Evolutionary conservation across 2,797 vertebrate genomes (phyloP).

Genomic region (Labeo calbasu): DNA sequence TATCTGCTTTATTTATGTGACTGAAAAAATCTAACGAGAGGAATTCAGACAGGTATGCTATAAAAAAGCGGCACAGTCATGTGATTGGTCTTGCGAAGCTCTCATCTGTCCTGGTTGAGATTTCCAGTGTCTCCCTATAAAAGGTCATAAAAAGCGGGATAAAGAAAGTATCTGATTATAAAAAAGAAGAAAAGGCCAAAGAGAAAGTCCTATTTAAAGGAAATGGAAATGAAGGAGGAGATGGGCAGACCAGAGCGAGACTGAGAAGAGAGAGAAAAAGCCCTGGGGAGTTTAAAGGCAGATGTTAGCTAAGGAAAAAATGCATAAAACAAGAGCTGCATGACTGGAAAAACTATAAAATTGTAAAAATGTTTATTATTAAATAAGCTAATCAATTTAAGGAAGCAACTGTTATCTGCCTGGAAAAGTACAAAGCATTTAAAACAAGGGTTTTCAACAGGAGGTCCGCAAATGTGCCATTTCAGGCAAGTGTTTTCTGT

Average conservation of each 20-base stretch:
- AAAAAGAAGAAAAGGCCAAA: slow-evolving; percentile 24
- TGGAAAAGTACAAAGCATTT: neutral
- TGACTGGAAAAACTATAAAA: neutral
- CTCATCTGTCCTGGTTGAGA: slow-evolving; percentile 13
- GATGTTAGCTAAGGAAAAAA: neutral
- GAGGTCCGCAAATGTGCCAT: neutral
- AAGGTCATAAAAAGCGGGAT: neutral
- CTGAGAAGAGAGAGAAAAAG: slow-evolving; percentile 4
- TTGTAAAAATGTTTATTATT: neutral
- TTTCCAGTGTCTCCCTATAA: neutral
- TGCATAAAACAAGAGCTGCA: neutral
- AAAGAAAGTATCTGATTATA: slow-evolving; percentile 34
- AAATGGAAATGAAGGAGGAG: slow-evolving; percentile 26
- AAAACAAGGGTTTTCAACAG: neutral
- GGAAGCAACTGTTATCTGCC: neutral
- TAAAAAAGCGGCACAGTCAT: neutral
- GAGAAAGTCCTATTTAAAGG: slow-evolving; percentile 38
- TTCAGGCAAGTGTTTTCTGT: neutral
- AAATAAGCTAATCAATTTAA: neutral
- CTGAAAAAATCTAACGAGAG: neutral
- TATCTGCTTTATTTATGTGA: neutral
- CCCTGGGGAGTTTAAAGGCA: slow-evolving; percentile 1
- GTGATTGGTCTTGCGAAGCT: neutral
- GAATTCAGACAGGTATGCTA: neutral
- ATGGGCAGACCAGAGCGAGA: neutral